Base-by-base conservation (phyloP, 2,888 invertebrate genomes). In the Campoletis raptor region DNA sequence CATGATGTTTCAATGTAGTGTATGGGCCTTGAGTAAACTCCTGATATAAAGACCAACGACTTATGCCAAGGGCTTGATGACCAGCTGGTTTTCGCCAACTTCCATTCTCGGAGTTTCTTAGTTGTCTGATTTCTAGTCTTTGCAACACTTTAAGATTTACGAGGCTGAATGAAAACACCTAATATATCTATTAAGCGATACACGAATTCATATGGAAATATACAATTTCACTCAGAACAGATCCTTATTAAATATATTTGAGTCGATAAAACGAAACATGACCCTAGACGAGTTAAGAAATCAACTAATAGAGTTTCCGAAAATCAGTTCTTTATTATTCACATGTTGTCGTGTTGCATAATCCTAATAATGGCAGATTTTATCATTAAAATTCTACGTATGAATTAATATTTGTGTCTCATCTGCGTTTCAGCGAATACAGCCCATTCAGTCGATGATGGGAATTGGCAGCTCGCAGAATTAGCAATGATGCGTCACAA, bases 61-160 rank as follows among this genome's bases (percentile, higher is more conserved):
- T 21, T n/a, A 37, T 36, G 57, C 40, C 2, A 30, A 30, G 52
- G 42, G 74, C 24, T 24, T 40, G 36, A 45, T n/a, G 76, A 15
- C 48, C 64, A 45, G 7, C 36, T 10, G 45, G 36, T 48, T 45
- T 76, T 36, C 18, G 48, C 30, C 6, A 77, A 64, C 76, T 64
- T n/a, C n/a, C 61, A 42, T 30, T 24, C 30, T 42, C 61, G 24
- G 61, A 76, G 61, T 76, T 76, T 45, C 48, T 57, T 52, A 82
- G 76, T 82, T 69, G 42, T 57, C 76, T 45, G 57, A 69, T 61
- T 21, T 61, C 57, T 57, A 69, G 42, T 21, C 69, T 42, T 67
- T 40, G 45, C 69, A 37, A 76, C 24, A 57, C 61, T 61, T 18
- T 5, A 69, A 76, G 76, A 82, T 69, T 57, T 37, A 61, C 69